A percentile compares a stretch with the other conserved stretches of the same genome.
Conservation (phyloP, 1,140 invertebrate species). For the Leptopilina boulardi region DNA sequence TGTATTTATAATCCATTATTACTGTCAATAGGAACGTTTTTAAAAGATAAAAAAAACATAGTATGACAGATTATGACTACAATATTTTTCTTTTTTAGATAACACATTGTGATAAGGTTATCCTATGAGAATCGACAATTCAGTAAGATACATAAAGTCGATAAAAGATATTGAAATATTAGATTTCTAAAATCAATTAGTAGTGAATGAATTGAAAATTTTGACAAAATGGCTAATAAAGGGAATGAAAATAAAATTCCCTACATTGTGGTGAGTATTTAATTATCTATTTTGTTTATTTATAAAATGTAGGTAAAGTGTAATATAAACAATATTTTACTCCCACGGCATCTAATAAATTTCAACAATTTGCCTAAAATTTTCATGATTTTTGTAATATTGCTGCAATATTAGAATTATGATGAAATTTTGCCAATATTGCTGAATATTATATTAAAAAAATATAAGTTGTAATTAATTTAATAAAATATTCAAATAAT, state of each 20-base stretch:
- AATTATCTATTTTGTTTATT: neutral
- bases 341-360: no score
- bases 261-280: conserved; percentile 26
- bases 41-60: conserved; percentile 44
- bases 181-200: neutral
- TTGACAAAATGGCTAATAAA: neutral
- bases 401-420: no score
- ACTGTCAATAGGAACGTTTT: conserved; percentile 40
- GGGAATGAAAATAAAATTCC: conserved; percentile 20
- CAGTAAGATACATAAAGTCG: neutral
- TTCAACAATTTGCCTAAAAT: no score
- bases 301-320: neutral
- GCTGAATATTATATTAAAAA: no score
- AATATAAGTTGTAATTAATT: no score
- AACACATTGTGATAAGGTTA: conserved; percentile 10
- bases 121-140: conserved; percentile 9
- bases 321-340: neutral
- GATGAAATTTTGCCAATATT: no score
- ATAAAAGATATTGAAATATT: conserved; percentile 7
- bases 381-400: neutral
- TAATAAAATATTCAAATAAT: no score
- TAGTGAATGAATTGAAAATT: neutral
- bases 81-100: conserved; percentile 16
- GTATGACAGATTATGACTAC: conserved; percentile 23
- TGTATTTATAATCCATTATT: neutral